These are phyloP conservation scores for Melieria crassipennis DNA, from an alignment of 2,888 invertebrate species.

Conservation along the genomic window DNA sequence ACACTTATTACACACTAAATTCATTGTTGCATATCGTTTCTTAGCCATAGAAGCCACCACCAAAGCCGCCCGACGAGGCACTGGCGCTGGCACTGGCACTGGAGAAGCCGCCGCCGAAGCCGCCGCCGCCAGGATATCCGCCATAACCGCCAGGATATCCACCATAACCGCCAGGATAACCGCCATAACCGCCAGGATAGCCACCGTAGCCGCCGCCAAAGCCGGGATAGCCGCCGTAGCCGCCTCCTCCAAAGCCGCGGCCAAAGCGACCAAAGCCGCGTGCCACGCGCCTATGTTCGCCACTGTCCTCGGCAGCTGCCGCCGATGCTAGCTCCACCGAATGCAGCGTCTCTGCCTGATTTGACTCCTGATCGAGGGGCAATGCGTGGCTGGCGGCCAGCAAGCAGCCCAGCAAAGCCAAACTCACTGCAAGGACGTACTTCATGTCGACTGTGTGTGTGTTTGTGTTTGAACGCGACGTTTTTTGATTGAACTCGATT, in stretches of 20 bases:
- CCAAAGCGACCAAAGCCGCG: constrained; percentile 27
- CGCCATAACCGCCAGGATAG: constrained; percentile 38
- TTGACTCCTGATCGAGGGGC: constrained; percentile 28
- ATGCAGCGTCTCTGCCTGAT: neutral
- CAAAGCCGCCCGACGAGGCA: constrained; percentile 1
- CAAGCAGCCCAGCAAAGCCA: constrained; percentile 23
- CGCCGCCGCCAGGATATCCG: constrained; percentile 36
- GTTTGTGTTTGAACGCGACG: neutral
- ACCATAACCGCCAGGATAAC: constrained; percentile 33
- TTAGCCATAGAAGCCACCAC: constrained; percentile 31
- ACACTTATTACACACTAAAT: neutral
- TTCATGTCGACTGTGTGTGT: constrained; percentile 24
- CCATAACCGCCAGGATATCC: constrained; percentile 40
- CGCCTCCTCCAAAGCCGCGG: constrained; percentile 15
- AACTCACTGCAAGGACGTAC: constrained; percentile 3
- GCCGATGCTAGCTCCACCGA: neutral
- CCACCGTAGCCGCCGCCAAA: constrained; percentile 38
- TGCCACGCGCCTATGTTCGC: constrained; percentile 33
- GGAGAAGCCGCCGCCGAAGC: constrained; percentile 17
- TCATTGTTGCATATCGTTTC: neutral
- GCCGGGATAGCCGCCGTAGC: constrained; percentile 27
- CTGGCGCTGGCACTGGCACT: constrained; percentile 9
- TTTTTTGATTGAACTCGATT: constrained; percentile 20
- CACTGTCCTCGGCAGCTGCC: neutral
- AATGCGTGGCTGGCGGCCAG: constrained; percentile 16